These are phyloP conservation scores for Odocoileus virginianus DNA, from an alignment of 2,113 vertebrate species.

Conservation along the genomic window DNA sequence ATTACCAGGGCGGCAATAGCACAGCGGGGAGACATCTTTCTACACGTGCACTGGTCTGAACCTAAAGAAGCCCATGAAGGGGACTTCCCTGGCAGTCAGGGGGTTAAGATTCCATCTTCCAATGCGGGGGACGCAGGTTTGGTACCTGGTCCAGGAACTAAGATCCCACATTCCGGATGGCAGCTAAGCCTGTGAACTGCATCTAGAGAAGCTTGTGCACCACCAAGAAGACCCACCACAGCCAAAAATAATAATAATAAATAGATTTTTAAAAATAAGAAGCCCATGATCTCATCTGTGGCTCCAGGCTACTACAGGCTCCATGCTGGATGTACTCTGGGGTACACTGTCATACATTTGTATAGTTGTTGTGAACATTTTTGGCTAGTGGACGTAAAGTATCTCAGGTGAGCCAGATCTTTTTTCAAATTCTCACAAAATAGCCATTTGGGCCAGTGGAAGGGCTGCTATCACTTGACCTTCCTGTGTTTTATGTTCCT, in stretches of 20 bases:
- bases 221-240: not conserved
- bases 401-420: not conserved
- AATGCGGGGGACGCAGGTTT: not conserved
- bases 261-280: not conserved
- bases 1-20: not conserved
- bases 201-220: not conserved
- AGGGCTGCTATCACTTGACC: not conserved
- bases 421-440: not conserved
- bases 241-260: not conserved
- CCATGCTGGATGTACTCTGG: accelerated
- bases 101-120: not conserved
- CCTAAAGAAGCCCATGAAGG: not conserved
- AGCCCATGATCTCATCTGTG: not conserved
- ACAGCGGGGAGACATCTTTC: not conserved
- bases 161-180: not conserved
- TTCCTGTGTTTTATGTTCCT: not conserved
- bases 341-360: not conserved
- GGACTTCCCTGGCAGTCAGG: not conserved
- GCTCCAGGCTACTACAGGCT: accelerated
- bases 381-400: not conserved
- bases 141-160: not conserved
- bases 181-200: not conserved
- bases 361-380: not conserved
- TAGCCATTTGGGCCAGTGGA: not conserved
- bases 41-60: accelerated